These are phyloP conservation scores for Cryptops parisi DNA, from an alignment of 2,888 invertebrate species.

Conservation along the genomic window DNA sequence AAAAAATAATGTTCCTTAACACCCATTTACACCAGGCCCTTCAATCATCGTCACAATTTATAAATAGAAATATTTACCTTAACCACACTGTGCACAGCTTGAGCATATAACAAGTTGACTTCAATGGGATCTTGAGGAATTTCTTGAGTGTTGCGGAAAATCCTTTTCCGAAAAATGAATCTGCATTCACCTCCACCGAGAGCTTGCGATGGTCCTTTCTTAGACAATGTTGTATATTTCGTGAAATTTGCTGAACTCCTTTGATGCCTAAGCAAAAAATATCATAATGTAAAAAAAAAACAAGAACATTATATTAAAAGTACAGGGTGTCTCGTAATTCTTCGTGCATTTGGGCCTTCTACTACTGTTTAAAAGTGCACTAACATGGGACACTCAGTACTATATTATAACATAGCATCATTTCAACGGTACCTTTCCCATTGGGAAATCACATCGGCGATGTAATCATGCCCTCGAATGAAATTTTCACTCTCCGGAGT, in stretches of 20 bases:
- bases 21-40: too few species aligned
- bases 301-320: too few species aligned
- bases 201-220: constrained; percentile 35
- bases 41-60: too few species aligned
- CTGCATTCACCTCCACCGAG: constrained; percentile 74
- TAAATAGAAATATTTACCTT: too few species aligned
- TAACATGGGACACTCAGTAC: too few species aligned
- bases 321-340: too few species aligned
- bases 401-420: too few species aligned
- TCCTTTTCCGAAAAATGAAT: constrained; percentile 77
- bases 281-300: too few species aligned
- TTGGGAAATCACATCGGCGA: constrained; percentile 84
- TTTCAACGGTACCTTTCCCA: constrained; percentile 87
- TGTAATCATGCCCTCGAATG: constrained; percentile 75
- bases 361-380: too few species aligned
- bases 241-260: constrained; percentile 23
- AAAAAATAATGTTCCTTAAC: too few species aligned
- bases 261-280: constrained; percentile 19
- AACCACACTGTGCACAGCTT: constrained; percentile 87
- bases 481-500: constrained; percentile 76
- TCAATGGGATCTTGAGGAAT: constrained; percentile 90
- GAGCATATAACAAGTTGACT: constrained; percentile 82
- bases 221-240: constrained; percentile 23
- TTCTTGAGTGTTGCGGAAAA: constrained; percentile 76
- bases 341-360: too few species aligned